Conservation (phyloP, 2,888 invertebrate genomes). For the Epistrophe eligans region DNA sequence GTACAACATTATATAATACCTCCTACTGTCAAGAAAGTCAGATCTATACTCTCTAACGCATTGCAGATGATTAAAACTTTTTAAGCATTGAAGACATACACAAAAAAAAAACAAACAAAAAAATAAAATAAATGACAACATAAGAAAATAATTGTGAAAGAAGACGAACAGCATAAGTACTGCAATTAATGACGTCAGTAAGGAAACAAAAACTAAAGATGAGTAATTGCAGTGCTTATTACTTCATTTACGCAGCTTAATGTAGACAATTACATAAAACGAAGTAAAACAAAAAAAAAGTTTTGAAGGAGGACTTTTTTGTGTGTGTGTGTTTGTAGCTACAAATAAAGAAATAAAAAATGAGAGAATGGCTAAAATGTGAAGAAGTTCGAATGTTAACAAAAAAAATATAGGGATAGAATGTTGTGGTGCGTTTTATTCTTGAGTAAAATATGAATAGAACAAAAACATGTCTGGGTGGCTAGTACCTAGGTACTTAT, state of each 20-base stretch:
- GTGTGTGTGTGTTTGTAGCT: background rate
- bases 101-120: conserved; percentile 9
- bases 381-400: no score
- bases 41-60: conserved; percentile 8
- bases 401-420: background rate
- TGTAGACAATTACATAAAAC: conserved; percentile 1
- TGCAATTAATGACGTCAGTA: conserved; percentile 26
- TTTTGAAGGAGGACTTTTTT: background rate
- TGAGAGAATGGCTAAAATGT: background rate
- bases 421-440: no score
- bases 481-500: no score
- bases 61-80: conserved; percentile 46
- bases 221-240: conserved; percentile 68
- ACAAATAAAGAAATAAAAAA: background rate
- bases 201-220: conserved; percentile 37
- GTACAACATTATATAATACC: no score
- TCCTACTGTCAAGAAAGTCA: background rate
- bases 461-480: no score
- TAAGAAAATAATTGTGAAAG: conserved; percentile 19
- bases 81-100: conserved; percentile 49
- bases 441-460: no score
- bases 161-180: conserved; percentile 12
- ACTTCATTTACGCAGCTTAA: conserved; percentile 55
- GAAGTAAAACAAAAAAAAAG: background rate
- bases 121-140: conserved; percentile 10